A percentile compares a stretch with the other conserved stretches of the same genome.
Conservation (phyloP, 2,113 vertebrate genomes). For the Daubentonia madagascariensis region DNA sequence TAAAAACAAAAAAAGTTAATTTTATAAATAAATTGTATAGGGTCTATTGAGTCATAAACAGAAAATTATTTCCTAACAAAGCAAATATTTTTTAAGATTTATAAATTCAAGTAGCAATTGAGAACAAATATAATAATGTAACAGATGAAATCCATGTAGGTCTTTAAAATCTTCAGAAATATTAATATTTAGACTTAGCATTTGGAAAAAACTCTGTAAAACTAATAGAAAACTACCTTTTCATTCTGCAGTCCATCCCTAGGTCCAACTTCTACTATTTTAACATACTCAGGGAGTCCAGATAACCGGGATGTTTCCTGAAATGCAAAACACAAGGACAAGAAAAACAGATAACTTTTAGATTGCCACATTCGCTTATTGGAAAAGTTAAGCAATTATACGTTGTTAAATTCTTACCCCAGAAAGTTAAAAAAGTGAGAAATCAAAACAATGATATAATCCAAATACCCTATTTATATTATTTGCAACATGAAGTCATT, state of each 20-base stretch:
- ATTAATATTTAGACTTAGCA: not conserved
- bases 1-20: conserved; percentile 38
- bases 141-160: not conserved
- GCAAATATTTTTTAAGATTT: conserved; percentile 10
- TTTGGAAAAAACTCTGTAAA: not conserved
- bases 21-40: not conserved
- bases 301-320: conserved; percentile 82
- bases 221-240: conserved; percentile 85
- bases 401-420: not conserved
- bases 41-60: not conserved
- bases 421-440: not conserved
- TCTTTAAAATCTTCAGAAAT: not conserved
- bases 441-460: not conserved
- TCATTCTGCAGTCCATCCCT: conserved; percentile 98
- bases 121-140: not conserved
- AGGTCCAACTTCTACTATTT: conserved; percentile 97
- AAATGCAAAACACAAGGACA: conserved; percentile 65
- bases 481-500: not conserved
- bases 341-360: not conserved
- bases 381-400: not conserved
- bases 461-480: not conserved
- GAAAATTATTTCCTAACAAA: conserved; percentile 38
- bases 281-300: conserved; percentile 90
- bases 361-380: not conserved
- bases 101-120: not conserved